A percentile compares a stretch with the other conserved stretches of the same genome.
These are phyloP conservation scores for Rhinella marina DNA, from an alignment of 2,797 vertebrate genomes.

Conservation along the genomic window DNA sequence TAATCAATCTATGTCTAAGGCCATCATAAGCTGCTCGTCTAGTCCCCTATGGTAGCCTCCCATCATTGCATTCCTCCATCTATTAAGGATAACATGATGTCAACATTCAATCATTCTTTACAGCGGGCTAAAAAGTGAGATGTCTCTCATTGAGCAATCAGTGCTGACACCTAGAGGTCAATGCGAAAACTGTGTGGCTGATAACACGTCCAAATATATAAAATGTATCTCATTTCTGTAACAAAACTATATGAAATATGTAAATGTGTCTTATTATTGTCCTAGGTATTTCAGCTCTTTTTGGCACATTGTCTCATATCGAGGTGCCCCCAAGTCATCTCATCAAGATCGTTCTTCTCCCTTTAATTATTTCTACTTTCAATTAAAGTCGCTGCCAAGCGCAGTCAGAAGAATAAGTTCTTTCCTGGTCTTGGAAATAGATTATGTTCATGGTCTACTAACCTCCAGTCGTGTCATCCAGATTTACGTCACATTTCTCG, in stretches of 20 bases:
- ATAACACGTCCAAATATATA: neutral
- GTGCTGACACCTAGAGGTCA: conserved; percentile 8
- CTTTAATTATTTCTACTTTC: conserved; percentile 42
- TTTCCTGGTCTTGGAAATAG: neutral
- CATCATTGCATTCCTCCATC: neutral
- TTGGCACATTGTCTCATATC: neutral
- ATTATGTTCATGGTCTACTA: conserved; percentile 12
- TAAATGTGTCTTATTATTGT: neutral
- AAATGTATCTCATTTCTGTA: neutral
- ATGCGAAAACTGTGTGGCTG: neutral
- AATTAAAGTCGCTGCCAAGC: conserved; percentile 20
- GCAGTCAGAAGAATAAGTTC: neutral
- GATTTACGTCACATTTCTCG: conserved; percentile 3
- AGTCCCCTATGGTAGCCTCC: neutral
- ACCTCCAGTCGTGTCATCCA: neutral
- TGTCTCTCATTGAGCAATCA: neutral
- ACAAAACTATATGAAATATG: neutral
- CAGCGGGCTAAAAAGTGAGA: neutral
- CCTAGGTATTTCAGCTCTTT: neutral
- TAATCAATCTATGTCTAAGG: no score
- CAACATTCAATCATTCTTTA: neutral
- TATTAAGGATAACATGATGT: neutral
- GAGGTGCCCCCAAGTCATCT: neutral
- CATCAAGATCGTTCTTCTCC: conserved; percentile 17
- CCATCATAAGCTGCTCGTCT: neutral